Evolutionary conservation across 2,888 invertebrate genomes (phyloP), one percentile per base, ranked within the genome.

Genomic region (Alentia gelatinosa): DNA sequence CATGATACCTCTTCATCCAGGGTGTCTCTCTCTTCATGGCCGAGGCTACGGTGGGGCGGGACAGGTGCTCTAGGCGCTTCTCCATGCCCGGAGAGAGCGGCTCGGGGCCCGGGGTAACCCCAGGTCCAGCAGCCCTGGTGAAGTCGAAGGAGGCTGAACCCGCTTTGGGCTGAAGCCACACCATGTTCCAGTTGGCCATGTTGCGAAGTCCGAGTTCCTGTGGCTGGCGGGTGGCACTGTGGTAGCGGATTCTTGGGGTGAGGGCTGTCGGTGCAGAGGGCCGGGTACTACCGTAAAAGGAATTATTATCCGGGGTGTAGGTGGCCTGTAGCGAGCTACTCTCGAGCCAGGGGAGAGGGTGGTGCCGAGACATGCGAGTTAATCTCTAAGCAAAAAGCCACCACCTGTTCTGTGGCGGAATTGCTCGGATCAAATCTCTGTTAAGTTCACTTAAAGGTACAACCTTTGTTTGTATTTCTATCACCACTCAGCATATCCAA

Each of bases 131-230:
- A 15, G n/a, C 26, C 4, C 68, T 26, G 83, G n/a, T 40, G 19
- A 83, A 83, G 86, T 86, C 86, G 47, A 86, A 86, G 47, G 86
- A 15, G 1, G 30, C 19, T 15, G 79, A 3, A 15, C 74, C 37
- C 26, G 79, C 79, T 42, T 83, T 90, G 19, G 90, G 90, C 26
- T 90, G 90, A 15, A 90, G 47, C 90, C 90, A 90, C 30, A 90
- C 79, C 39, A 90, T 68, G 74, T 90, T 90, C 90, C 90, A 90
- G 83, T 90, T 90, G 47, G 90, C 75, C 90, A 90, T 90, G 90
- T 75, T 35, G 30, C 33, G 75, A 19, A 37, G 75, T 1, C 19
- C 26, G 1, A 56, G 56, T 3, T 19, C 75, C 37, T 83, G 83
- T 37, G 33, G 23, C 39, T 37, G 39, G 83, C 26, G 39, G 83